Evolutionary conservation across 2,113 vertebrate genomes (phyloP).

Genomic region (Lethenteron reissneri): DNA sequence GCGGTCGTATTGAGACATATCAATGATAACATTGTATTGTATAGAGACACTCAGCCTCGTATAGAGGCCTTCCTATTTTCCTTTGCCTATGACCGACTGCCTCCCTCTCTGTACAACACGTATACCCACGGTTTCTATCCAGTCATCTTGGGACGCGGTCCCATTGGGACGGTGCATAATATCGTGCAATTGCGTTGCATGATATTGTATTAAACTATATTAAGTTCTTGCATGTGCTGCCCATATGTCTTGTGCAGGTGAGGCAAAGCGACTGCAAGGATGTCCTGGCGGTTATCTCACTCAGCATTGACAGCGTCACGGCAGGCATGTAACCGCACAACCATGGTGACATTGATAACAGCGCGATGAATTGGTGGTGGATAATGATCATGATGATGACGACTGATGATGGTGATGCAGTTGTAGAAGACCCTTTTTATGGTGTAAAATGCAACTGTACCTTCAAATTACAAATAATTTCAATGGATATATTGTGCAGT

Average conservation of each 20-base stretch:
- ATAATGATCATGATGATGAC: not conserved
- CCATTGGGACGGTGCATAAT: not conserved
- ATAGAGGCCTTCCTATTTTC: no score
- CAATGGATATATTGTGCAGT: not conserved
- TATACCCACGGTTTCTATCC: not conserved
- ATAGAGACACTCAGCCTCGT: no score
- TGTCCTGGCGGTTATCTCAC: conserved; percentile 66
- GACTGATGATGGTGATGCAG: no score
- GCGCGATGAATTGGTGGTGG: conserved; percentile 7
- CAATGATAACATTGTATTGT: no score
- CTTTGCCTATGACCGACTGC: not conserved
- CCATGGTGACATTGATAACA: not conserved
- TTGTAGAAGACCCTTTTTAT: not conserved
- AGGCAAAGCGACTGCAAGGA: conserved; percentile 56
- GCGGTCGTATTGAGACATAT: no score
- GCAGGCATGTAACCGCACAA: conserved; percentile 37
- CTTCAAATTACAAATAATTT: not conserved
- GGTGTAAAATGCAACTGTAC: not conserved
- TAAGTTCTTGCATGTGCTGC: conserved; percentile 10
- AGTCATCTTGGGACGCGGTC: not conserved
- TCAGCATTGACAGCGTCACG: conserved; percentile 71
- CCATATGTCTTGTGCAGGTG: conserved; percentile 28
- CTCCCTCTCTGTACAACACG: not conserved
- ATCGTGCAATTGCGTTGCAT: not conserved
- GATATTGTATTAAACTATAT: conserved; percentile 8